phyloP scores from a whole-genome alignment of 2,113 vertebrate species.

The Pelusios castaneus region DNA sequence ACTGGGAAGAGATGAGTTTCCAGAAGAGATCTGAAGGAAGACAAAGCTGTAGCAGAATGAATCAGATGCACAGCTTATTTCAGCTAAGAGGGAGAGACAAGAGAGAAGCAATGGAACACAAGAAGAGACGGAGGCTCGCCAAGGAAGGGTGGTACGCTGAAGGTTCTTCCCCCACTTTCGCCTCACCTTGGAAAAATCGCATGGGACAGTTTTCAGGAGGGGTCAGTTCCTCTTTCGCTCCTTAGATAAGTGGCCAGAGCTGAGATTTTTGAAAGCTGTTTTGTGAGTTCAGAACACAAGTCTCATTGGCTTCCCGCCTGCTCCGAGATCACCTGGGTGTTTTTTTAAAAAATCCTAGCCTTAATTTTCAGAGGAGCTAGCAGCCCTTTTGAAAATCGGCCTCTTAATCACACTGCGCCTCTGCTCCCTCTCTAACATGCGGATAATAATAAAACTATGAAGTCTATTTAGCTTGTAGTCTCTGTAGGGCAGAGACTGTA shows the following conservation, averaged over 20 bases:
- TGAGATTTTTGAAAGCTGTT: too few relatives aligned
- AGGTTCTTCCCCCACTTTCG: too few relatives aligned
- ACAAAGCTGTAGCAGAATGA: neutral
- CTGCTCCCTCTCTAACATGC: neutral
- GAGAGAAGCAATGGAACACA: neutral
- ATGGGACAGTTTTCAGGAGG: too few relatives aligned
- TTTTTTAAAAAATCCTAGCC: neutral
- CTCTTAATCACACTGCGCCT: neutral
- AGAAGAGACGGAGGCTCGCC: neutral
- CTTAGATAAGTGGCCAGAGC: too few relatives aligned
- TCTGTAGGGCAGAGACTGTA: neutral
- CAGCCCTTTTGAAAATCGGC: neutral
- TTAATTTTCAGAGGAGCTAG: neutral
- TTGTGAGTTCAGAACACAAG: neutral
- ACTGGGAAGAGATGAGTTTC: conserved; percentile 3
- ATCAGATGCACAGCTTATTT: neutral
- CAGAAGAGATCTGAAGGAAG: conserved; percentile 30
- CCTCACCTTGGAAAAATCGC: neutral
- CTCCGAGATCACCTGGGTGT: neutral
- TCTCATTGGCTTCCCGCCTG: neutral
- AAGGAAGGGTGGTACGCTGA: neutral
- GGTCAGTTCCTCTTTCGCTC: too few relatives aligned
- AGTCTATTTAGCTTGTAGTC: neutral
- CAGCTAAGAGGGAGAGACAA: neutral
- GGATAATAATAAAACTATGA: neutral